These are phyloP conservation scores for Neuroterus valhalla DNA, from an alignment of 1,140 invertebrate genomes.

Conservation along the genomic window DNA sequence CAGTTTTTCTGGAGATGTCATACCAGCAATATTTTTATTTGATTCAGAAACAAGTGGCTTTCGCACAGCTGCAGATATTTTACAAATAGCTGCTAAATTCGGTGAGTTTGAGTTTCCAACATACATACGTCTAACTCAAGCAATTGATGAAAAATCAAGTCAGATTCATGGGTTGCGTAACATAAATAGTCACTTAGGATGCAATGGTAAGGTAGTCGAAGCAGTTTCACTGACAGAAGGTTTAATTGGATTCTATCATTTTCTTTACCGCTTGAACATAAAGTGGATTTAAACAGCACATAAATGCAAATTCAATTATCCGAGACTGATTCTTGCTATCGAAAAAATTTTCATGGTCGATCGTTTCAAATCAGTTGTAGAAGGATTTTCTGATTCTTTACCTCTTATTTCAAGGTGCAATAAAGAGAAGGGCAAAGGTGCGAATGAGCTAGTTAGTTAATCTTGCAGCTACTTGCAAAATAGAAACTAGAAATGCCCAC, in stretches of 20 bases:
- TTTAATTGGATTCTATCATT: slow-evolving; percentile 37
- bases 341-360: slow-evolving; percentile 32
- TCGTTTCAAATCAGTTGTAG: slow-evolving; percentile 35
- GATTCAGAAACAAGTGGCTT: slow-evolving; percentile 40
- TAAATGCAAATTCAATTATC: slow-evolving; percentile 40
- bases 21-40: slow-evolving; percentile 34
- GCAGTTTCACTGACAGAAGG: slow-evolving; percentile 36
- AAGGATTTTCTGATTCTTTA: slow-evolving; percentile 40
- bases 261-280: slow-evolving; percentile 36
- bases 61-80: slow-evolving; percentile 15
- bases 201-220: slow-evolving; percentile 17
- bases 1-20: background rate
- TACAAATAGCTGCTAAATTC: slow-evolving; percentile 38
- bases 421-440: slow-evolving; percentile 23
- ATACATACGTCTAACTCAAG: slow-evolving; percentile 39
- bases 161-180: slow-evolving; percentile 32
- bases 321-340: slow-evolving; percentile 31
- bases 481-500: slow-evolving; percentile 31
- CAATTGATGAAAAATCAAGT: slow-evolving; percentile 37
- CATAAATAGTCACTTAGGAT: slow-evolving; percentile 25
- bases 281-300: slow-evolving; percentile 38
- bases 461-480: slow-evolving; percentile 32
- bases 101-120: slow-evolving; percentile 31
- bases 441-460: slow-evolving; percentile 38
- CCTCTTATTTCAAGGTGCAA: slow-evolving; percentile 30